These are phyloP conservation scores for Channa striata DNA, from an alignment of 2,797 vertebrate species.

Conservation along the genomic window DNA sequence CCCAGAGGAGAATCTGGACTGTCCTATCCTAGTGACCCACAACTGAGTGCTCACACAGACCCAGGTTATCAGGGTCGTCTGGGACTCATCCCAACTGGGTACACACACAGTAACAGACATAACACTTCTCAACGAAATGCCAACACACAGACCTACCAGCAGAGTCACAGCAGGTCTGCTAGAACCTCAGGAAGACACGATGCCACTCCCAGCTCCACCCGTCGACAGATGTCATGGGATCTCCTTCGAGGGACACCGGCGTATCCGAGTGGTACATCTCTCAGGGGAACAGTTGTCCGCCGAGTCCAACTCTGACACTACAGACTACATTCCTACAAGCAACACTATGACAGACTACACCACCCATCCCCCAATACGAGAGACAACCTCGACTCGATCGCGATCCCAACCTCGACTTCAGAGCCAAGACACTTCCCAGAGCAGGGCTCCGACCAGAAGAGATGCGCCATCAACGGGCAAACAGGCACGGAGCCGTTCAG, in stretches of 20 bases:
- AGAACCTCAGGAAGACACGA: constrained; percentile 22
- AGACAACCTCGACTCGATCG: constrained; percentile 25
- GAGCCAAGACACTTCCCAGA: constrained; percentile 19
- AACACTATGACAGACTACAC: constrained; percentile 55
- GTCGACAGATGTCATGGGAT: constrained; percentile 78
- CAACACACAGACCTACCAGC: constrained; percentile 67
- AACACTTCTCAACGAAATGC: constrained; percentile 48
- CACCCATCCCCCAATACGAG: constrained; percentile 26
- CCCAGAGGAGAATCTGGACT: constrained; percentile 47
- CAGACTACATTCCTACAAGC: constrained; percentile 15
- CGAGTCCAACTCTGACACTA: constrained; percentile 45
- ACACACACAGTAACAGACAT: constrained; percentile 64
- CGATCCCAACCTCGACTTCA: constrained; percentile 27
- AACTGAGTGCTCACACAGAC: constrained; percentile 9
- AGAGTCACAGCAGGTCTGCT: constrained; percentile 15
- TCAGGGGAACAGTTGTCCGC: constrained; percentile 28
- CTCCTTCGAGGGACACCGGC: constrained; percentile 78
- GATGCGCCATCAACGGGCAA: constrained; percentile 25
- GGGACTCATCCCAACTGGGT: constrained; percentile 68
- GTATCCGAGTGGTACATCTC: constrained; percentile 66
- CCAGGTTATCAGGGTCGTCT: constrained; percentile 19
- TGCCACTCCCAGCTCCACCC: constrained; percentile 16
- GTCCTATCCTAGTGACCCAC: constrained; percentile 17
- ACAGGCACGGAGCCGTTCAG: constrained; percentile 39
- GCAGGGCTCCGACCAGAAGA: constrained; percentile 37